A percentile compares a stretch with the other conserved stretches of the same genome.
Evolutionary conservation across 1,140 invertebrate genomes (phyloP).

Genomic region (Tachypleus tridentatus): DNA sequence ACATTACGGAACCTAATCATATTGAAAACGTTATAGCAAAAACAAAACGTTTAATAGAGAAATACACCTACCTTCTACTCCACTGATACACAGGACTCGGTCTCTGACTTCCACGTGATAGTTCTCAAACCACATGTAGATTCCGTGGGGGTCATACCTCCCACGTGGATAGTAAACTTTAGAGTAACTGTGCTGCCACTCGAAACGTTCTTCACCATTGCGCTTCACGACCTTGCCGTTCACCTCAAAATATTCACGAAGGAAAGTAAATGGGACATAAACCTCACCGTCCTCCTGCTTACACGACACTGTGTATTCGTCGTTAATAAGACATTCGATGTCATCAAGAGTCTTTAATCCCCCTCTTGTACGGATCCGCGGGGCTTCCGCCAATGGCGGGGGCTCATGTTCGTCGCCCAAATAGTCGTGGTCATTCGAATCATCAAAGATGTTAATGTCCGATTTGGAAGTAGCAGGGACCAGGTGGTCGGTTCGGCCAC

Average conservation of each 20-base stretch:
- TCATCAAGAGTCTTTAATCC: slow-evolving; percentile 41
- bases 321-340: slow-evolving; percentile 82
- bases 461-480: neutral
- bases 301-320: slow-evolving; percentile 70
- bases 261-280: slow-evolving; percentile 84
- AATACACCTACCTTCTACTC: slow-evolving; percentile 50
- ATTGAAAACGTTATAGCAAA: too few relatives aligned
- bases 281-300: slow-evolving; percentile 71
- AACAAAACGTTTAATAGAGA: neutral
- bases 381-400: neutral
- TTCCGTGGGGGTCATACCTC: slow-evolving; percentile 72
- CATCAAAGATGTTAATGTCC: neutral
- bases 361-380: slow-evolving; percentile 2
- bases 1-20: too few relatives aligned
- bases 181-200: slow-evolving; percentile 89
- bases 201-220: slow-evolving; percentile 46
- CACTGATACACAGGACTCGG: slow-evolving; percentile 89
- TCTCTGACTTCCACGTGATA: slow-evolving; percentile 94
- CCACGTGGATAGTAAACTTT: slow-evolving; percentile 77
- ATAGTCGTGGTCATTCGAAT: slow-evolving; percentile 7
- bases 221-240: slow-evolving; percentile 52
- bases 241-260: slow-evolving; percentile 90
- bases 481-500: slow-evolving; percentile 9
- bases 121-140: slow-evolving; percentile 93
- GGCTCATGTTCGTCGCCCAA: neutral